A percentile compares a stretch with the other conserved stretches of the same genome.
These are phyloP conservation scores for Peribatodes rhomboidaria DNA, from an alignment of 2,888 invertebrate species.

Conservation along the genomic window DNA sequence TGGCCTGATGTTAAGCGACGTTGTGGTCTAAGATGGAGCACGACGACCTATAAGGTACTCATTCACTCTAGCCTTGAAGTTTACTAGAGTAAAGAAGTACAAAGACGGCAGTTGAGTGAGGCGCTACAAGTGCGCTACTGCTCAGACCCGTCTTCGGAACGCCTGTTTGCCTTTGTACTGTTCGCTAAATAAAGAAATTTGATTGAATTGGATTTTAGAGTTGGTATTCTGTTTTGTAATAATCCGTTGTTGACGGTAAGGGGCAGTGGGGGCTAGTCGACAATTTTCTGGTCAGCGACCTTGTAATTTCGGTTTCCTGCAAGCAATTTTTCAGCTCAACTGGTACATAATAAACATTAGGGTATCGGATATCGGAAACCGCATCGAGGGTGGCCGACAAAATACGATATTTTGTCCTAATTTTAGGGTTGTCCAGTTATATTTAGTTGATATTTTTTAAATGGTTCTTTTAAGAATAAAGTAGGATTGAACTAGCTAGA, in stretches of 20 bases:
- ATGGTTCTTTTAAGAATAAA: not conserved
- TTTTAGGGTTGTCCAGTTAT: not conserved
- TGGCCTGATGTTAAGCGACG: no score
- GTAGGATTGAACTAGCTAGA: no score
- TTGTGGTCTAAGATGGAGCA: no score
- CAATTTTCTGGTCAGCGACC: slow-evolving; percentile 83
- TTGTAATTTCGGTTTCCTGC: slow-evolving; percentile 77
- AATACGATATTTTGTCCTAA: slow-evolving; percentile 18
- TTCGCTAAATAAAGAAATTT: no score
- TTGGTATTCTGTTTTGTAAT: not conserved
- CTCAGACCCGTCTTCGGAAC: no score
- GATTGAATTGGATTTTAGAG: no score
- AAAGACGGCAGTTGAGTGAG: no score
- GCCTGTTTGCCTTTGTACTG: no score
- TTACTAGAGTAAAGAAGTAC: no score
- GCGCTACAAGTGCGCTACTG: no score
- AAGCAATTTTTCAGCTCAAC: slow-evolving; percentile 76
- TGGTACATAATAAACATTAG: slow-evolving; percentile 70
- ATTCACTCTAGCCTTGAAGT: no score
- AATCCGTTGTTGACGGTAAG: not conserved
- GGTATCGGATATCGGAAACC: slow-evolving; percentile 32
- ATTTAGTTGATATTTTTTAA: not conserved
- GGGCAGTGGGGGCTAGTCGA: slow-evolving; percentile 56
- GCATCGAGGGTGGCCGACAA: slow-evolving; percentile 16
- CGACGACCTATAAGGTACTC: no score